phyloP scores from a whole-genome alignment of 1,140 invertebrate genomes.

The Arctopsyche grandis region DNA sequence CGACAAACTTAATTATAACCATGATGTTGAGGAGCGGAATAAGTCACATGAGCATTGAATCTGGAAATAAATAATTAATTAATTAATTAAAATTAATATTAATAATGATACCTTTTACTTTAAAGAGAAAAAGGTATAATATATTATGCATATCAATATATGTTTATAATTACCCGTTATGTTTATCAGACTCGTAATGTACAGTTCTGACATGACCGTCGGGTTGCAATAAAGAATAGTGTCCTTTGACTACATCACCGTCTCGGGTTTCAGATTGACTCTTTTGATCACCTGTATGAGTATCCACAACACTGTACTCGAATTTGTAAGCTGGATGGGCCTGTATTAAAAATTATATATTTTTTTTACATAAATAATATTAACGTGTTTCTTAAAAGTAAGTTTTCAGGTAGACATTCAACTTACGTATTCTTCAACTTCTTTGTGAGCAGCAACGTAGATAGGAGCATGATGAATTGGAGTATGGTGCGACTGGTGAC shows the following conservation, averaged over 20 bases:
- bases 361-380: too few relatives aligned
- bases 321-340: conserved; percentile 59
- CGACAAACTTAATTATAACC: conserved; percentile 13
- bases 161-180: conserved; percentile 40
- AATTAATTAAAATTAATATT: background rate
- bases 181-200: conserved; percentile 57
- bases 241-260: conserved; percentile 57
- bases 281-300: conserved; percentile 60
- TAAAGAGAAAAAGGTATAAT: too few relatives aligned
- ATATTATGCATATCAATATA: too few relatives aligned
- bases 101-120: background rate
- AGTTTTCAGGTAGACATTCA: background rate
- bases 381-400: background rate
- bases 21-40: conserved; percentile 21
- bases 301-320: conserved; percentile 59
- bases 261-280: conserved; percentile 59
- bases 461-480: conserved; percentile 27
- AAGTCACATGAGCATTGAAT: conserved; percentile 40
- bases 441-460: conserved; percentile 3
- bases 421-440: conserved; percentile 62
- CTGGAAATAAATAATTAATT: conserved; percentile 17
- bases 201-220: conserved; percentile 60
- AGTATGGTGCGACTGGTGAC: conserved; percentile 41
- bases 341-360: conserved; percentile 31
- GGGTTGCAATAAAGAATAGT: conserved; percentile 58